Evolutionary conservation across 2,113 vertebrate genomes (phyloP), one percentile per base, ranked within the genome.

Genomic region (Phylloscopus whistleri): DNA sequence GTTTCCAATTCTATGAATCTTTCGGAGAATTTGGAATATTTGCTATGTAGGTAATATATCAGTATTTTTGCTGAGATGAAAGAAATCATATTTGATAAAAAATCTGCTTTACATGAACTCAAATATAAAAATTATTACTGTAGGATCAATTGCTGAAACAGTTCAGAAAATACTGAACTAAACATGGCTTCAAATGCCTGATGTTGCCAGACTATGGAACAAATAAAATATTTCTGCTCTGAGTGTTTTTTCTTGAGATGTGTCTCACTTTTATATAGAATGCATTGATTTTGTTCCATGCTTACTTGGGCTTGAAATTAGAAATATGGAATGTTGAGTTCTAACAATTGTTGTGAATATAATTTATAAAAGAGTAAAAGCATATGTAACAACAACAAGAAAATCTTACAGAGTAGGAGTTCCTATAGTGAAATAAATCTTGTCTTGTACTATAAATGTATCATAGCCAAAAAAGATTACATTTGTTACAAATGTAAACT

Each of bases 81-180:
- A 44, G 31, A 10, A 59, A 55, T 74, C 13, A 8, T 46, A 9
- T 44, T 48, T 77, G 19, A 20, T 66, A 41, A 35, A 91, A 91
- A 62, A 52, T 41, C 48, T 0, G 0, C 8, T 48, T 49, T 87
- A 58, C 8, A 16, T 1, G 2, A 56, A 41, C 39, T 44, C 19
- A 73, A 46, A 27, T 59, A n/a, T 1, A 17, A 28, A 66, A 28
- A 70, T 80, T 59, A 7, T 48, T 48, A 15, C 26, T 62, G 22
- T 78, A 91, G 48, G 13, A n/a, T 67, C 14, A 39, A 0, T 53
- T 62, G 13, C 28, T 66, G 46, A 91, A 81, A 44, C 21, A 63
- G 28, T 21, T 89, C 37, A 37, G 11, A 18, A 58, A 58, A 56
- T 49, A 21, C 2, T 41, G 11, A 60, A 53, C 22, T 60, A 49